Conservation (phyloP, 2,797 vertebrate genomes). For the Coracias cyanogaster region DNA sequence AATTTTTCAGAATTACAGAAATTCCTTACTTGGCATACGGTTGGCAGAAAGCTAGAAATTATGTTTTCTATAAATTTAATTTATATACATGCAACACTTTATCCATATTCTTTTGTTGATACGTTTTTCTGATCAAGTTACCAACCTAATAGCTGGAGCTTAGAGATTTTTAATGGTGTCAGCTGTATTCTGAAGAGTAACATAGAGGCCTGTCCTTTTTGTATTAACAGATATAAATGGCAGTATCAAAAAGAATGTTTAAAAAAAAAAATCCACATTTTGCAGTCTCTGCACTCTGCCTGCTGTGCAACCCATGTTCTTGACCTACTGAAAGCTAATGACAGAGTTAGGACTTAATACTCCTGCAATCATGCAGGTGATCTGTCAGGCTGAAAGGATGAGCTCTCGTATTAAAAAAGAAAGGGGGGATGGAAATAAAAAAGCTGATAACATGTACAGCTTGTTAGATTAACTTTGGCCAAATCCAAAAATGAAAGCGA, state of each 20-base stretch:
- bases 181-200: not conserved
- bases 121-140: not conserved
- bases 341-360: conserved; percentile 23
- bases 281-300: not conserved
- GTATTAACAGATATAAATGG: conserved; percentile 10
- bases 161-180: not conserved
- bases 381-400: conserved; percentile 17
- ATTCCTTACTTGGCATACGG: not conserved
- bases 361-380: conserved; percentile 56
- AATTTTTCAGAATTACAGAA: not conserved
- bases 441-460: not conserved
- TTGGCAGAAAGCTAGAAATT: not conserved
- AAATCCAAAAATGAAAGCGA: conserved; percentile 23
- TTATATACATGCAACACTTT: not conserved
- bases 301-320: not conserved
- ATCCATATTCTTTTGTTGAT: not conserved
- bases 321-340: conserved; percentile 39
- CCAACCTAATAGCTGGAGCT: not conserved
- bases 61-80: not conserved
- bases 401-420: not conserved
- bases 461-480: conserved; percentile 43
- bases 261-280: not conserved
- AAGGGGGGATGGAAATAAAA: not conserved
- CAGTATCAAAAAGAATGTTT: not conserved
- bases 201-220: not conserved